These are phyloP conservation scores for Lutjanus erythropterus DNA, from an alignment of 2,113 vertebrate species.

Conservation along the genomic window DNA sequence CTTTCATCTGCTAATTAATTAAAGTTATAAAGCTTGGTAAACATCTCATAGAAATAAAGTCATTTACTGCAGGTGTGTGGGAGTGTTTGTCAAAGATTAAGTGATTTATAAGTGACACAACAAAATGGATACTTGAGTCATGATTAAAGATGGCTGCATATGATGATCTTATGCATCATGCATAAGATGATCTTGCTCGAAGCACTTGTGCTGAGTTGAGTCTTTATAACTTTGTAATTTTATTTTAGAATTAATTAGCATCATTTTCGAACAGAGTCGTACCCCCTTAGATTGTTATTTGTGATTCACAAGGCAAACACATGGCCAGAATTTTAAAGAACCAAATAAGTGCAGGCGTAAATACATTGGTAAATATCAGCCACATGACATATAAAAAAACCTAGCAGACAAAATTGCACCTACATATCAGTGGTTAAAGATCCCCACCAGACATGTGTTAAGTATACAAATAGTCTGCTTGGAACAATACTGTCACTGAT, in stretches of 20 bases:
- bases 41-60: neutral
- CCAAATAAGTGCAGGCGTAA: neutral
- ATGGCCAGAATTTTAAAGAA: conserved; percentile 35
- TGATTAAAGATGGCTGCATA: conserved; percentile 33
- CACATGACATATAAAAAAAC: neutral
- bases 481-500: too few relatives aligned
- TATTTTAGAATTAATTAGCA: conserved; percentile 43
- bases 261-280: conserved; percentile 24
- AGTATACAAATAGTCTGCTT: too few relatives aligned
- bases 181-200: conserved; percentile 11
- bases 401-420: neutral
- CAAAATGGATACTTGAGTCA: conserved; percentile 5
- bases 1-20: neutral
- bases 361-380: conserved; percentile 7
- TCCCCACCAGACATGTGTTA: too few relatives aligned
- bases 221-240: conserved; percentile 41
- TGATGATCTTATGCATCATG: conserved; percentile 37
- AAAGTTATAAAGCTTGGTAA: neutral
- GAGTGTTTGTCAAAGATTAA: neutral
- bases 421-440: neutral
- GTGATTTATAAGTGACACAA: conserved; percentile 16
- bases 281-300: conserved; percentile 35
- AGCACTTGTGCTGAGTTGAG: conserved; percentile 5
- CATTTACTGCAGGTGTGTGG: neutral
- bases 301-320: conserved; percentile 25